These are phyloP conservation scores for Pseudopleuronectes americanus DNA, from an alignment of 2,797 vertebrate species.

Conservation along the genomic window DNA sequence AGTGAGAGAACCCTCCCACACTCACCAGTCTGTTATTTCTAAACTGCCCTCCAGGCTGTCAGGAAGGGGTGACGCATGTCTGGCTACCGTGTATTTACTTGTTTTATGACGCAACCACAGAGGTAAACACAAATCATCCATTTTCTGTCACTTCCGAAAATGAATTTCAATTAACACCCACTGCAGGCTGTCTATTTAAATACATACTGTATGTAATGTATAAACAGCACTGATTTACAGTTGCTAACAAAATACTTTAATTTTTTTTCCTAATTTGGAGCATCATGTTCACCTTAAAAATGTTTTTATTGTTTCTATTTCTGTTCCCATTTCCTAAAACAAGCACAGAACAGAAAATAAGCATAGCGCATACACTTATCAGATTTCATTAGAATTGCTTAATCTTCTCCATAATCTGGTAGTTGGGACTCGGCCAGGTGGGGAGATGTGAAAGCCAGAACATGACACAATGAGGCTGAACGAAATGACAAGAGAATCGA, in stretches of 20 bases:
- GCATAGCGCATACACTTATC: slow-evolving; percentile 67
- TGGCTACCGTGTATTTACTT: slow-evolving; percentile 41
- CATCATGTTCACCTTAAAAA: background rate
- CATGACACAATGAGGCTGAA: slow-evolving; percentile 59
- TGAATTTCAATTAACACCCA: too few relatives aligned
- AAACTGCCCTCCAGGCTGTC: slow-evolving; percentile 50
- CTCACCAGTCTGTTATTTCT: slow-evolving; percentile 51
- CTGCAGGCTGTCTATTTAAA: too few relatives aligned
- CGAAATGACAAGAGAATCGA: slow-evolving; percentile 44
- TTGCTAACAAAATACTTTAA: background rate
- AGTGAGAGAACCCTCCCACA: slow-evolving; percentile 60
- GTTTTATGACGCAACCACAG: slow-evolving; percentile 24
- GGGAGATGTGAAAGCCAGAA: slow-evolving; percentile 60
- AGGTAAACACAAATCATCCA: slow-evolving; percentile 11
- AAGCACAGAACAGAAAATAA: slow-evolving; percentile 51
- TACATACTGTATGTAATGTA: background rate
- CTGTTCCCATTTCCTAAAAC: slow-evolving; percentile 34
- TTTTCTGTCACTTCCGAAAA: slow-evolving; percentile 10
- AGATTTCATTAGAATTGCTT: slow-evolving; percentile 67
- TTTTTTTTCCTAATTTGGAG: slow-evolving; percentile 24
- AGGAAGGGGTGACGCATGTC: slow-evolving; percentile 52
- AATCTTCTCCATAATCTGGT: slow-evolving; percentile 71
- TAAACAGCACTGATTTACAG: slow-evolving; percentile 14
- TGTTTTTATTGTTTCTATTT: slow-evolving; percentile 47
- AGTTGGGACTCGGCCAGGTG: slow-evolving; percentile 61